These are phyloP conservation scores for Panulirus ornatus DNA, from an alignment of 1,140 invertebrate genomes.

Conservation along the genomic window DNA sequence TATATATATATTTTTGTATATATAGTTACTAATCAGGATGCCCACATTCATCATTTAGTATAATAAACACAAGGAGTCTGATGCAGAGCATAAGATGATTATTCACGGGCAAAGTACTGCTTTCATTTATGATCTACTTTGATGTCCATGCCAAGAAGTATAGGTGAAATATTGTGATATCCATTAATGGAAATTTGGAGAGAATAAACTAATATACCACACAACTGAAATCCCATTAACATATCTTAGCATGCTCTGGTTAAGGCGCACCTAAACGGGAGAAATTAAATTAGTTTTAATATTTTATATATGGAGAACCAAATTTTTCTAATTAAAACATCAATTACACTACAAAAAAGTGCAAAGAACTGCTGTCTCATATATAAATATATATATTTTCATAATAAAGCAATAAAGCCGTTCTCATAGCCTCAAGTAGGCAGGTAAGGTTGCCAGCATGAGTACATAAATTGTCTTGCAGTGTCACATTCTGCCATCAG, in stretches of 20 bases:
- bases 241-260: conserved; percentile 55
- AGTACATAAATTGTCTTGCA: conserved; percentile 32
- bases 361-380: background rate
- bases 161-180: conserved; percentile 23
- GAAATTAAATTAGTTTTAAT: conserved; percentile 45
- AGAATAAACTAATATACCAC: conserved; percentile 45
- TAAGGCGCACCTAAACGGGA: conserved; percentile 45
- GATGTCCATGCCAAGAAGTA: conserved; percentile 54
- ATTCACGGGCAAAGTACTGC: background rate
- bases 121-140: background rate
- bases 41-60: background rate
- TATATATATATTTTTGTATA: too few relatives aligned
- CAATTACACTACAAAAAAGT: conserved; percentile 45
- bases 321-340: conserved; percentile 51
- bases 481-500: conserved; percentile 10
- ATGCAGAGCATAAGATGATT: background rate
- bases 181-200: conserved; percentile 13
- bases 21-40: conserved; percentile 7
- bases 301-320: conserved; percentile 17
- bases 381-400: background rate
- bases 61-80: background rate
- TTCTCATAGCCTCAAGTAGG: background rate
- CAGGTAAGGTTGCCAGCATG: conserved; percentile 5
- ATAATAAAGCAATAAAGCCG: conserved; percentile 6
- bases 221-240: conserved; percentile 43